Conservation (phyloP, 53 echinoderm and acorn worm genomes). For the Holothuria leucospilota region DNA sequence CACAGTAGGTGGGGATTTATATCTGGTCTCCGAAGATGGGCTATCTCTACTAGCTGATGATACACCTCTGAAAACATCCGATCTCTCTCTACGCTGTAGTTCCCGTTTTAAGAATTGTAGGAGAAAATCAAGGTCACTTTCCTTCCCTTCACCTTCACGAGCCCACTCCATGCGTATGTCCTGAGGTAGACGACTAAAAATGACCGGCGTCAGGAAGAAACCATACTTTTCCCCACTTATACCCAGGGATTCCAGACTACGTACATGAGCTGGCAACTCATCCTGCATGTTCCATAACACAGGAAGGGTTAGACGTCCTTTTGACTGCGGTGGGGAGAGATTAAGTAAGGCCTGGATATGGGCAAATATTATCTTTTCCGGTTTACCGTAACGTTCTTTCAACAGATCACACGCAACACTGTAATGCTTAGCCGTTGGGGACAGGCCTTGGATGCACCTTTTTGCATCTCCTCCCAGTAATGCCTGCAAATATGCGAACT, state of each 20-base stretch:
- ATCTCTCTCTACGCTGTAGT: too few relatives aligned
- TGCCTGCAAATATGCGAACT: conserved; percentile 18
- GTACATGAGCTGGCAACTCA: not conserved
- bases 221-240: not conserved
- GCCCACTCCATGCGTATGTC: conserved; percentile 12
- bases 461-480: not conserved
- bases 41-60: not conserved
- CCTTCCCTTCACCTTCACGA: too few relatives aligned
- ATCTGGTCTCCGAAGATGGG: not conserved
- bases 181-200: not conserved
- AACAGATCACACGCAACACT: not conserved
- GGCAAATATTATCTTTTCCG: not conserved
- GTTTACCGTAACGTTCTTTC: not conserved
- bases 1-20: not conserved
- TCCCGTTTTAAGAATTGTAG: too few relatives aligned
- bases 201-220: too few relatives aligned
- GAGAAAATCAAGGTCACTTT: too few relatives aligned
- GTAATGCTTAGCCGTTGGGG: conserved; percentile 28
- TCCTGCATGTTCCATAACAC: conserved; percentile 17
- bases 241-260: conserved; percentile 27
- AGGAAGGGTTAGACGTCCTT: not conserved
- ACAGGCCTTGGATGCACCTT: too few relatives aligned
- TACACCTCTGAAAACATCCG: not conserved
- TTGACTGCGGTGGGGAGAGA: not conserved
- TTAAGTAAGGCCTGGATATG: conserved; percentile 8